Evolutionary conservation across 2,797 vertebrate genomes (phyloP).

Genomic region (Rhabdomys pumilio): DNA sequence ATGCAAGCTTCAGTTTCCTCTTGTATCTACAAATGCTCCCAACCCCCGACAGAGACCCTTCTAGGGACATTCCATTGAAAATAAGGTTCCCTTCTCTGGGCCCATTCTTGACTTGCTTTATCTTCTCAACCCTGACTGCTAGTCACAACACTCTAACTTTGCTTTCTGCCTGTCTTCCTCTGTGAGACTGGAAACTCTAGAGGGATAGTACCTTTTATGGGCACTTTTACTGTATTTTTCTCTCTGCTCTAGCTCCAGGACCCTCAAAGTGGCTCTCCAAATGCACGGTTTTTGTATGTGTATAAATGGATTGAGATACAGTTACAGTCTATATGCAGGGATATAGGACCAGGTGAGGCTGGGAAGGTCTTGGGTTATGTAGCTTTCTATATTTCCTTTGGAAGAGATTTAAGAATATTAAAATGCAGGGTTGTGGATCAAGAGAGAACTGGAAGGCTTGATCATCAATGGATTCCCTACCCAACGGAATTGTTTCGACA

Average conservation of each 20-base stretch:
- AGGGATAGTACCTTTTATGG: neutral
- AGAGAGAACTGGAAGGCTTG: neutral
- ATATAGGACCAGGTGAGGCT: neutral
- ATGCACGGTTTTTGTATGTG: neutral
- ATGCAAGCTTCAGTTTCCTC: neutral
- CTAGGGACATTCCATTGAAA: neutral
- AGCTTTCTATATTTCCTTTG: neutral
- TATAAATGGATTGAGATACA: neutral
- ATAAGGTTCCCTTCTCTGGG: too few species aligned
- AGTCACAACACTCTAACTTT: neutral
- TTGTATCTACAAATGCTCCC: neutral
- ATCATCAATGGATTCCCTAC: neutral
- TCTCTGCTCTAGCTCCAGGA: neutral
- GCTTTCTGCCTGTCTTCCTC: neutral
- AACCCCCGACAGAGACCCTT: neutral
- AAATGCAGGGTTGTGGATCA: neutral
- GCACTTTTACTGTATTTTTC: neutral
- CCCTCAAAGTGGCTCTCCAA: neutral
- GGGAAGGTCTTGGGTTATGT: neutral
- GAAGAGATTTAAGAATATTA: neutral
- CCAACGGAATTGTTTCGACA: neutral
- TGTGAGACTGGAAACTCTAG: neutral
- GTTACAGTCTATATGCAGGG: neutral
- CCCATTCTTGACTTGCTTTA: neutral
- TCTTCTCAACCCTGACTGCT: neutral